Conservation (phyloP, 37 sponge, comb jelly and placozoan species). For the Oopsacas minuta region DNA sequence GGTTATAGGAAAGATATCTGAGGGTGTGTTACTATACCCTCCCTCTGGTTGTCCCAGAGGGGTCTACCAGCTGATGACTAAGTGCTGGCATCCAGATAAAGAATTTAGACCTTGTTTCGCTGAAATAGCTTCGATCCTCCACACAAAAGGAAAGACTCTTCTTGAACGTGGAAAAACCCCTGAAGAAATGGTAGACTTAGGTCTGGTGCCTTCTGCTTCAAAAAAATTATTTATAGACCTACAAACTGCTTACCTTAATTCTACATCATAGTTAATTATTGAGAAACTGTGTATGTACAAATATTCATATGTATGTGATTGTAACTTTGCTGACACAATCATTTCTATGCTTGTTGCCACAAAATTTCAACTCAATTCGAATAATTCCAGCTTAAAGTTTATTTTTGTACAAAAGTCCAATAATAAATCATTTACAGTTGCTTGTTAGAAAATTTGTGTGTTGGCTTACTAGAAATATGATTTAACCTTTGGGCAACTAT, state of each 20-base stretch:
- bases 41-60: slow-evolving; percentile 15
- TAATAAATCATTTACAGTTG: too few relatives aligned
- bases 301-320: too few relatives aligned
- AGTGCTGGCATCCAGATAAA: slow-evolving; percentile 16
- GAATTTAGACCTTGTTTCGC: background rate
- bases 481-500: too few relatives aligned
- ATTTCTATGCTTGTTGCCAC: too few relatives aligned
- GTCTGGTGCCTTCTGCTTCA: background rate
- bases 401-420: too few relatives aligned
- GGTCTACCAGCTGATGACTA: background rate
- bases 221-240: background rate
- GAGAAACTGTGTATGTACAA: too few relatives aligned
- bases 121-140: background rate
- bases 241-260: background rate
- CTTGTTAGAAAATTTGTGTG: too few relatives aligned
- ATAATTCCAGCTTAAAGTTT: too few relatives aligned
- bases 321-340: background rate
- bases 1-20: background rate
- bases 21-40: background rate
- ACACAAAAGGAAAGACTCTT: background rate
- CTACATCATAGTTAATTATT: too few relatives aligned
- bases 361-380: too few relatives aligned
- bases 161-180: background rate
- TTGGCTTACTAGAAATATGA: too few relatives aligned
- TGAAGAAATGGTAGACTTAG: background rate